Base-by-base conservation (phyloP, 37 sponge, comb jelly and placozoan species). In the Chondrosia reniformis region DNA sequence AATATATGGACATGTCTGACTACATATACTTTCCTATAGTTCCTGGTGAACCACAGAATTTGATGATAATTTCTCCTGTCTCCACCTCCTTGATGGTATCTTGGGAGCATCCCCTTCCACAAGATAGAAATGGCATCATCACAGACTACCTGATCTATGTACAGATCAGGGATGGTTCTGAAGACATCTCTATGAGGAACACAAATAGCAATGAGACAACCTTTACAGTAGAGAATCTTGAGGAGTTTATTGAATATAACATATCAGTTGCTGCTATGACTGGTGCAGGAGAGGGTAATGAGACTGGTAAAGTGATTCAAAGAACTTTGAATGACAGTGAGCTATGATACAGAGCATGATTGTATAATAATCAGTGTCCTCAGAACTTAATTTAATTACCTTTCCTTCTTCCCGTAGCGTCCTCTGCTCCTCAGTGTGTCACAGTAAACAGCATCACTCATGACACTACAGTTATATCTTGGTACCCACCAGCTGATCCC, bases 301-400 rank as follows among this genome's bases (percentile, higher is more conserved):
- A 30, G 22, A 76, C 69, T 8, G 57, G 0, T 10, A 7, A 5
- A 22, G 9, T 43, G 31, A 25, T 22, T 3, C 24, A 1, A 41
- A 17, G 25, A 33, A 84, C 84, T 41, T 45, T 69, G 44, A 78
- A 69, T 33, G 79, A 78, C 73, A 72, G 84, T 84, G 40, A 84
- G 84, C 57, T 45, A 40, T 33, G 77, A 30, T 7, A 21, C 9
- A 49, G 10, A 19, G 52, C 52, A 49, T 19, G 10, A 15, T 19
- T 15, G 10, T 49, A 19, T 15, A 10, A 49, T 15, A 13, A 13
- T 19, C n/a, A n/a, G n/a, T n/a, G n/a, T n/a, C n/a, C n/a, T n/a
- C n/a, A n/a, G n/a, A n/a, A 6, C 61, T 13, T 59, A 5, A n/a
- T n/a, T n/a, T n/a, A n/a, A n/a, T n/a, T n/a, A n/a, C n/a, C n/a